A percentile compares a stretch with the other conserved stretches of the same genome.
Conservation (phyloP, 2,113 vertebrate species). For the Dendrocopos noguchii region DNA sequence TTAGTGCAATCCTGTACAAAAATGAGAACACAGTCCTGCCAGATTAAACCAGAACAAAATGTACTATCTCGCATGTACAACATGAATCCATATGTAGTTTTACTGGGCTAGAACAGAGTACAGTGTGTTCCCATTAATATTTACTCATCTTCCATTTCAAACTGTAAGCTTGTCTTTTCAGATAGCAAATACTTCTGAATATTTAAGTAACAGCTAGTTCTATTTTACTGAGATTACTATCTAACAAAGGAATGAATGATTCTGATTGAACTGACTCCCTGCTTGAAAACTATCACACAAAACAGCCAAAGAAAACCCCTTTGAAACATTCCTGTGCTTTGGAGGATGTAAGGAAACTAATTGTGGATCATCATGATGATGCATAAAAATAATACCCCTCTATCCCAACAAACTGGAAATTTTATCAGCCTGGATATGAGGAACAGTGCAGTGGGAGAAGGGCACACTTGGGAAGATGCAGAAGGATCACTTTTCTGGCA, state of each 20-base stretch:
- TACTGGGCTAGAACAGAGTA: not conserved
- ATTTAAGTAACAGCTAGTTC: slow-evolving; percentile 65
- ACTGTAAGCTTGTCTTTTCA: slow-evolving; percentile 54
- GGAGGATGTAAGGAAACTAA: slow-evolving; percentile 32
- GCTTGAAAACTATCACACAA: slow-evolving; percentile 55
- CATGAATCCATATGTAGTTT: not conserved
- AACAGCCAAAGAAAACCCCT: slow-evolving; percentile 66
- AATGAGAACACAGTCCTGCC: slow-evolving; percentile 11
- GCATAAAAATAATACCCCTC: slow-evolving; percentile 34
- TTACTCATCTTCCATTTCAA: slow-evolving; percentile 54
- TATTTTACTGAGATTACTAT: slow-evolving; percentile 74
- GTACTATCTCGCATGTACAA: slow-evolving; percentile 1
- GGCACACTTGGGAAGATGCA: not conserved
- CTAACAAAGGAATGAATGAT: slow-evolving; percentile 76
- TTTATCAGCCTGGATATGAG: not conserved
- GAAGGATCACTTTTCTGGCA: not conserved
- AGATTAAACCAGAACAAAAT: slow-evolving; percentile 42
- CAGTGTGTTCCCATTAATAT: slow-evolving; percentile 48
- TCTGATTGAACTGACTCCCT: slow-evolving; percentile 61
- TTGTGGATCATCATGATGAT: slow-evolving; percentile 39
- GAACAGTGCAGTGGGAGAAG: not conserved
- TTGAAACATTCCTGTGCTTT: slow-evolving; percentile 36
- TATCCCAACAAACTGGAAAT: not conserved
- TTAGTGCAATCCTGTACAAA: slow-evolving; percentile 40
- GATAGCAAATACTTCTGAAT: slow-evolving; percentile 66